A percentile compares a stretch with the other conserved stretches of the same genome.
phyloP scores from a whole-genome alignment of 2,113 vertebrate genomes.

The Mesoclemmys tuberculata region DNA sequence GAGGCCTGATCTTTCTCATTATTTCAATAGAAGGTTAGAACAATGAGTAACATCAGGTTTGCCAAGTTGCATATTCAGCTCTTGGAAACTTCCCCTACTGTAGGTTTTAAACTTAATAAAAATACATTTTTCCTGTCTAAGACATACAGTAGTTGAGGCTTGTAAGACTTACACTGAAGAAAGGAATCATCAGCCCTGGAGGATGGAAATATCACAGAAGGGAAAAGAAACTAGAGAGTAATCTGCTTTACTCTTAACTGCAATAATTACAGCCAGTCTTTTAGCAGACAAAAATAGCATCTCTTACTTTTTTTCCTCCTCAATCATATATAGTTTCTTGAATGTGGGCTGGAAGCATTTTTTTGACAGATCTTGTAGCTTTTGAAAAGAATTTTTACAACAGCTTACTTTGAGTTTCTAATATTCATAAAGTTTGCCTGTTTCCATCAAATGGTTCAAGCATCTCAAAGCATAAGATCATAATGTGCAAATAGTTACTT shows the following conservation, averaged over 20 bases:
- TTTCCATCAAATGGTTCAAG: background rate
- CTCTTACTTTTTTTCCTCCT: constrained; percentile 6
- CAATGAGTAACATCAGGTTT: background rate
- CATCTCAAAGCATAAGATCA: background rate
- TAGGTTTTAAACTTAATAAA: background rate
- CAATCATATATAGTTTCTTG: background rate
- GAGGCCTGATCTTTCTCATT: background rate
- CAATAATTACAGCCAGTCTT: constrained; percentile 43
- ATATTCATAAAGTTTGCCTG: background rate
- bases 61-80: background rate
- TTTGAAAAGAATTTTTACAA: constrained; percentile 36
- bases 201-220: background rate
- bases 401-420: background rate
- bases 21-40: background rate
- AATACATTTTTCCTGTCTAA: constrained; percentile 17
- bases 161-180: background rate
- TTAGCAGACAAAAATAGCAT: constrained; percentile 34
- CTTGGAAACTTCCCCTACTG: background rate
- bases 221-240: background rate
- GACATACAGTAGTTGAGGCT: background rate
- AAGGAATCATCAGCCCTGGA: background rate
- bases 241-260: constrained; percentile 11
- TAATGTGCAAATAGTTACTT: background rate
- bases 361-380: background rate
- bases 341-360: constrained; percentile 36